Evolutionary conservation across 2,888 invertebrate species (phyloP), one percentile per base, ranked within the genome.

Genomic region (Caenorhabditis uteleia): DNA sequence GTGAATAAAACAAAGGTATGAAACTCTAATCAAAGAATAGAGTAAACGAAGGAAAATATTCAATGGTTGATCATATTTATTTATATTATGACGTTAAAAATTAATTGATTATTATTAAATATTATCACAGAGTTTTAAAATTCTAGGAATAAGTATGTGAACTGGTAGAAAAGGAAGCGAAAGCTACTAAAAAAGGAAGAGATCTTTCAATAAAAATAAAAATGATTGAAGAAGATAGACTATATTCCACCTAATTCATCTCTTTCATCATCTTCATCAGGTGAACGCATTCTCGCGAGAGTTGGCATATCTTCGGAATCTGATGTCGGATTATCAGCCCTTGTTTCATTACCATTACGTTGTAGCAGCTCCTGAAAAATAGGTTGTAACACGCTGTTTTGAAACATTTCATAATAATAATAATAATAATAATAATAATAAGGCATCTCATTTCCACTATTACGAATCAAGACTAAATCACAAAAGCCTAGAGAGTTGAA

Each of bases 231-330:
- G 14, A 10, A 34, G 6, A n/a, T 34, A 12, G 27, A 29, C 14
- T 40, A 64, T 18, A 64, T 53, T 33, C 64, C 64, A 16, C 64
- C 64, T 31, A 65, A 26, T 16, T 65, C 65, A 3, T 65, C 65
- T 1, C 38, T 39, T 42, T 65, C 65, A 25, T 45, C 58, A 34
- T 45, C 47, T 23, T 59, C 54, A 2, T 57, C 57, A 0, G 29
- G 46, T 20, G 58, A 58, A 3, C 51, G 58, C n/a, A 51, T 51
- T 40, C 60, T 29, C 2, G 44, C 44, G 3, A 60, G 49, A 8
- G 48, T 44, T 14, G 48, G 29, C 18, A 56, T 38, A 10, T 56
- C 51, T 44, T 56, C 62, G 1, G 42, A 45, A 33, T 55, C 61
- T 10, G 55, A 51, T 36, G 38, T 55, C 23, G 10, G 25, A 40